A percentile compares a stretch with the other conserved stretches of the same genome.
phyloP scores from a whole-genome alignment of 1,140 invertebrate species.

The Drosophila navojoa region DNA sequence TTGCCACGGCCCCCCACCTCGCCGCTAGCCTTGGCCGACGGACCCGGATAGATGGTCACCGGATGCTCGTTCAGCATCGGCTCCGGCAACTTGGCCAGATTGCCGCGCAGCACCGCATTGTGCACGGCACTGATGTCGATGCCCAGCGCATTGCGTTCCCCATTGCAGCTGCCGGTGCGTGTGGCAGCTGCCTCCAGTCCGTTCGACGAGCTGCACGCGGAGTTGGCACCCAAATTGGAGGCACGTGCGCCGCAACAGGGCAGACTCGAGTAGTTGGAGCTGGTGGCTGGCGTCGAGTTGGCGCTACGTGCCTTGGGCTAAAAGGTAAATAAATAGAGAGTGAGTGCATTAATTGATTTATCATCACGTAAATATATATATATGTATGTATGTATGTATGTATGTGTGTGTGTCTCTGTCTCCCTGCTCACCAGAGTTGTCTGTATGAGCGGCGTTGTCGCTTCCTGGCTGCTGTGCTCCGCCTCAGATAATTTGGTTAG shows the following conservation, averaged over 20 bases:
- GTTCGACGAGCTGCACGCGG: constrained; percentile 37
- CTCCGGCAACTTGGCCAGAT: constrained; percentile 79
- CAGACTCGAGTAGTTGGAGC: constrained; percentile 82
- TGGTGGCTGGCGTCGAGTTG: constrained; percentile 60
- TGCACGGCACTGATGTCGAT: constrained; percentile 83
- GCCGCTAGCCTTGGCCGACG: constrained; percentile 43
- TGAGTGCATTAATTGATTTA: constrained; percentile 58
- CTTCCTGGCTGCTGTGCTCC: constrained; percentile 59
- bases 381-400: not conserved
- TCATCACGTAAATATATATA: constrained; percentile 18
- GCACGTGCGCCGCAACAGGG: constrained; percentile 75
- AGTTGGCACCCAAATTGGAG: constrained; percentile 46
- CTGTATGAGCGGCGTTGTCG: constrained; percentile 70
- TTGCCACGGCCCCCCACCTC: constrained; percentile 67
- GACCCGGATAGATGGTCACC: constrained; percentile 87
- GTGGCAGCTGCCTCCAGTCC: constrained; percentile 28
- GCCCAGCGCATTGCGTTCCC: constrained; percentile 74
- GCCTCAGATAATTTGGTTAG: constrained; percentile 74
- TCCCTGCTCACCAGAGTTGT: constrained; percentile 69
- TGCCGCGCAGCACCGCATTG: constrained; percentile 79
- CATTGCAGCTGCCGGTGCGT: constrained; percentile 71
- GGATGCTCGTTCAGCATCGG: constrained; percentile 86
- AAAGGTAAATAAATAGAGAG: not conserved
- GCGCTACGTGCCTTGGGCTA: constrained; percentile 79
- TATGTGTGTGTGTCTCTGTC: not conserved